Evolutionary conservation across 2,797 vertebrate genomes (phyloP).

Genomic region (Hemibagrus guttatus): DNA sequence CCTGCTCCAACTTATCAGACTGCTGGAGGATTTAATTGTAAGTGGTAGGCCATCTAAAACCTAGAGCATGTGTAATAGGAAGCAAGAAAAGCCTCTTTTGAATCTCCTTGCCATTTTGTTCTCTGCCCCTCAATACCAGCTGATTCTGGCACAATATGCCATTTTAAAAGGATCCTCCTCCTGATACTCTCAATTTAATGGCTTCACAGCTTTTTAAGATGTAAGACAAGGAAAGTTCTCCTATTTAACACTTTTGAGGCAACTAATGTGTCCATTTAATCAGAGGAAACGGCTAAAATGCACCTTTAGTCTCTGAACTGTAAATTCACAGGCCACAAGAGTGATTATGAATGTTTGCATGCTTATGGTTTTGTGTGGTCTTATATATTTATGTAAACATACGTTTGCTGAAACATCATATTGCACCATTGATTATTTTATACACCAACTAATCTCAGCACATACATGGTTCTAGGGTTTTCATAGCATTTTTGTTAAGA

Average conservation of each 20-base stretch:
- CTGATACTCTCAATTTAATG: constrained; percentile 47
- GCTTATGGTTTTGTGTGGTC: constrained; percentile 2
- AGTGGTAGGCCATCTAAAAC: constrained; percentile 49
- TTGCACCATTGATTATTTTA: constrained; percentile 1
- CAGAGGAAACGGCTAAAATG: background rate
- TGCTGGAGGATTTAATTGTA: constrained; percentile 55
- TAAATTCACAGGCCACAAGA: background rate
- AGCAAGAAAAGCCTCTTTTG: constrained; percentile 32
- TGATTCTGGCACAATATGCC: constrained; percentile 34
- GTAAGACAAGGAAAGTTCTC: constrained; percentile 22
- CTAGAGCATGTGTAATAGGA: constrained; percentile 23
- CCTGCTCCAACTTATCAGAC: constrained; percentile 54
- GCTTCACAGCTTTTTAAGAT: constrained; percentile 41
- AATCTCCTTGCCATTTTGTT: constrained; percentile 37
- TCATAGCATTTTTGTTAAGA: constrained; percentile 9
- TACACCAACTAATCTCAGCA: constrained; percentile 4
- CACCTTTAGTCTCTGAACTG: background rate
- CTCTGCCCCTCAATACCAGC: background rate
- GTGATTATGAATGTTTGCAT: background rate
- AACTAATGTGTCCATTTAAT: background rate
- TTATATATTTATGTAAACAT: background rate
- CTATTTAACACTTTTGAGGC: constrained; percentile 18
- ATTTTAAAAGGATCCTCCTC: constrained; percentile 21
- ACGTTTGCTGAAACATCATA: constrained; percentile 5
- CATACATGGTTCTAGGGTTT: background rate